Base-by-base conservation (phyloP, 2,888 invertebrate species). In the Limenitis camilla region DNA sequence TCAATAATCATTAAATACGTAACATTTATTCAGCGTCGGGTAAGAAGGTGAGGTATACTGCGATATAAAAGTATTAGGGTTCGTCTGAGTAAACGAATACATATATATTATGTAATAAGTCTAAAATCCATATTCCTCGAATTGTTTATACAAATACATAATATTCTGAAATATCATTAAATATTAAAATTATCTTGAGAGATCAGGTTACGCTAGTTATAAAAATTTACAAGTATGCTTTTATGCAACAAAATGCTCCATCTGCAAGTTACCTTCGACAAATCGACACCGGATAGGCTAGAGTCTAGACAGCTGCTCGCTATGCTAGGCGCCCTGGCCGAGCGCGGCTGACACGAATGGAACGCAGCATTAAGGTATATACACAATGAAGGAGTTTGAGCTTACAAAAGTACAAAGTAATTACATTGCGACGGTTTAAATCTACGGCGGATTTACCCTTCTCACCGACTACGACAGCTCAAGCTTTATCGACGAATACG, bases 401-500 rank as follows among this genome's bases (percentile, higher is more conserved):
- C 84, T 84, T 85, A 86, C 82, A 85, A 84, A 86, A 85, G 83
- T 86, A 86, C 82, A 84, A 85, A 85, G 78, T 77, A 78, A 84
- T 81, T 79, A 83, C 84, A 80, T 79, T 72, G 82, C 81, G 77
- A 81, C 79, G 83, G 81, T 80, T 76, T 71, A 75, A 80, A 78
- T 78, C 76, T 80, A 82, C 82, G 74, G 79, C 71, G 79, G 82
- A 83, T 81, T 81, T 80, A 81, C 83, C 80, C 79, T 80, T 78
- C 75, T 81, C 71, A 78, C 81, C 84, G 82, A 81, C 79, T 78
- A 78, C 76, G 80, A 77, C 79, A 76, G 83, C 81, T 78, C 80
- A 82, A 84, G 83, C 84, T 78, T 78, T 73, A 78, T 78, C 78
- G 77, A 78, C 76, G 76, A 77, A 78, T 71, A 82, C 77, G 74